Base-by-base conservation (phyloP, 2,888 invertebrate species). In the Erebia palarica region DNA sequence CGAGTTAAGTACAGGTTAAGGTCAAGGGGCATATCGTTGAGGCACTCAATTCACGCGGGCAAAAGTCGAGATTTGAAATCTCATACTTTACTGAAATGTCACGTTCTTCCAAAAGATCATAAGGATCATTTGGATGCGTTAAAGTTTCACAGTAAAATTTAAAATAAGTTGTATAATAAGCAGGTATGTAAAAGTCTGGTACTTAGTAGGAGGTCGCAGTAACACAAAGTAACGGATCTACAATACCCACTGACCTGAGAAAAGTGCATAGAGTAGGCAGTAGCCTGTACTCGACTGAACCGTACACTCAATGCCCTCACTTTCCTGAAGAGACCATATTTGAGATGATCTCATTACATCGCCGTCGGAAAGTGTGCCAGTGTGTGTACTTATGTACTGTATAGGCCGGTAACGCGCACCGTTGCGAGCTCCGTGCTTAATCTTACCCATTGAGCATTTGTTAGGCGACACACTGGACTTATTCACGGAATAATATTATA, bases 381-480 rank as follows among this genome's bases (percentile, higher is more conserved):
- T 76, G 74, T 80, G 79, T 78, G 79, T 66, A 47, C 42, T 36
- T 21, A 49, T 63, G 66, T 76, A 47, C 47, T 47, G 11, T 47
- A 47, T 47, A 75, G 78, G 79, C 71, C 79, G 80, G 81, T 84
- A 82, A 78, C 78, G 82, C 82, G 78, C 69, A 77, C 76, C 75
- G 79, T 79, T 79, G 80, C 79, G 77, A 74, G 76, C 76, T 74
- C 75, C 79, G 91, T 91, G 89, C 90, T 89, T 89, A 91, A 92
- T 92, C 90, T 91, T 79, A 77, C 80, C 77, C 81, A 84, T 82
- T 82, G 82, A 85, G 81, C 80, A 81, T 78, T 82, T 81, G 82
- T 81, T 77, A 80, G 80, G 77, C 80, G 69, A 65, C 57, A 64
- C 65, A 59, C 59, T 42, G 42, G 49, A 61, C 67, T 59, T 67